Evolutionary conservation across 1,140 invertebrate genomes (phyloP).

Genomic region (Triops longicaudatus): DNA sequence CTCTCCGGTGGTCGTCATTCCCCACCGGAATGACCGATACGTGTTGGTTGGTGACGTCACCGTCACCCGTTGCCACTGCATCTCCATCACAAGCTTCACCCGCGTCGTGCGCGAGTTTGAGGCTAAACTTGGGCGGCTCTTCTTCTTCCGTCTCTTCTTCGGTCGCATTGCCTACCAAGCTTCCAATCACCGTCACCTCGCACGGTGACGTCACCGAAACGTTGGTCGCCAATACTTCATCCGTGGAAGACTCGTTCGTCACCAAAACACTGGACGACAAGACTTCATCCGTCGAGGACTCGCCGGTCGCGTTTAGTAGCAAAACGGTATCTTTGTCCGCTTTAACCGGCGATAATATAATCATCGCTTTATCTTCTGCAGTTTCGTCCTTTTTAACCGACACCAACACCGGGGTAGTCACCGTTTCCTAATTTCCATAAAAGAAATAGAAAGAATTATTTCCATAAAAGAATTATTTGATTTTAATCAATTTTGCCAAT

Average conservation of each 20-base stretch:
- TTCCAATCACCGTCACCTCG: not conserved
- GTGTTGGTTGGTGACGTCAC: not conserved
- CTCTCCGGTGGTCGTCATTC: slow-evolving; percentile 18
- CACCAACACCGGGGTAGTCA: not conserved
- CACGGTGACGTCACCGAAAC: not conserved
- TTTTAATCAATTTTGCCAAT: too few relatives aligned
- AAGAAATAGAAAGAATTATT: too few relatives aligned
- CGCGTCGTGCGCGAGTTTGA: not conserved
- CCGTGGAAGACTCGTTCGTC: not conserved
- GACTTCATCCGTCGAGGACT: not conserved
- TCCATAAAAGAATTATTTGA: too few relatives aligned
- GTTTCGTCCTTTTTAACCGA: not conserved
- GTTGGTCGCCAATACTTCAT: not conserved
- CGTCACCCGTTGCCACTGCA: not conserved
- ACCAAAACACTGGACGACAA: not conserved
- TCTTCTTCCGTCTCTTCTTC: not conserved
- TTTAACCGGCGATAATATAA: not conserved
- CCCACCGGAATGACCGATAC: slow-evolving; percentile 9
- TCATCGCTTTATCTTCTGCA: not conserved
- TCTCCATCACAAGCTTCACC: not conserved
- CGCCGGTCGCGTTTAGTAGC: not conserved
- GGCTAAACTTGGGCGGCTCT: not conserved
- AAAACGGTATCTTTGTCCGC: not conserved
- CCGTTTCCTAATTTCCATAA: too few relatives aligned
- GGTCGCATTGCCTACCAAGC: not conserved